Percentiles rank a stretch among this genome's conserved stretches.
phyloP scores from a whole-genome alignment of 2,113 vertebrate species.

The Syrrhaptes paradoxus region DNA sequence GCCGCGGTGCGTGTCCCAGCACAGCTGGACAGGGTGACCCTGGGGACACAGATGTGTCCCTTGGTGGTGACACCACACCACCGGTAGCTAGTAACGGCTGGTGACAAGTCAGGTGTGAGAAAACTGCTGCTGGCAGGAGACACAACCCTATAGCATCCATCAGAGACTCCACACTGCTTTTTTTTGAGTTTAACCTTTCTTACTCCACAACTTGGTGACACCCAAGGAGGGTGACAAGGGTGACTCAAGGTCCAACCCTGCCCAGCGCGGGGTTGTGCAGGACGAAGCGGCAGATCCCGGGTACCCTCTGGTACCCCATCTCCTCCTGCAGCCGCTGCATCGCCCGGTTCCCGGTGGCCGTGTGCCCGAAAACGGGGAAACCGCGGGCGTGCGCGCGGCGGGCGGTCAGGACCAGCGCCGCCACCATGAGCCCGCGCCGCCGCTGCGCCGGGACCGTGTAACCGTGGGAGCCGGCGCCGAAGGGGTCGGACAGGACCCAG shows the following conservation, averaged over 20 bases:
- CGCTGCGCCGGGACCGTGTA: not conserved
- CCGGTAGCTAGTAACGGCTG: not conserved
- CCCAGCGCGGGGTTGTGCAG: constrained; percentile 1
- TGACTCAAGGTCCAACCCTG: not conserved
- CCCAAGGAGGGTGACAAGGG: too few relatives aligned
- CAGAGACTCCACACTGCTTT: not conserved
- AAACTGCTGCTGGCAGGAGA: not conserved
- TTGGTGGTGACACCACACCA: not conserved
- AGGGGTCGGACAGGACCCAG: not conserved
- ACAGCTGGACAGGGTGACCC: not conserved
- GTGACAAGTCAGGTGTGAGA: not conserved
- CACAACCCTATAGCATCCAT: not conserved
- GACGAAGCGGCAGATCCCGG: not conserved
- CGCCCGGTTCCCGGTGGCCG: not conserved
- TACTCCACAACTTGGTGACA: accelerated
- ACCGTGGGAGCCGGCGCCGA: not conserved
- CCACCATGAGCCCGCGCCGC: not conserved
- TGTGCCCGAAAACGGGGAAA: not conserved
- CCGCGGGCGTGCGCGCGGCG: not conserved
- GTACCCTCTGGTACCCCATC: not conserved
- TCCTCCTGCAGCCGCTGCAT: constrained; percentile 25
- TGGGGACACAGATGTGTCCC: not conserved
- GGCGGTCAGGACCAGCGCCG: not conserved
- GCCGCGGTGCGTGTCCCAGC: accelerated
- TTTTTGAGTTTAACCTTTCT: not conserved